Evolutionary conservation across 2,113 vertebrate genomes (phyloP).

Genomic region (Salvelinus fontinalis): DNA sequence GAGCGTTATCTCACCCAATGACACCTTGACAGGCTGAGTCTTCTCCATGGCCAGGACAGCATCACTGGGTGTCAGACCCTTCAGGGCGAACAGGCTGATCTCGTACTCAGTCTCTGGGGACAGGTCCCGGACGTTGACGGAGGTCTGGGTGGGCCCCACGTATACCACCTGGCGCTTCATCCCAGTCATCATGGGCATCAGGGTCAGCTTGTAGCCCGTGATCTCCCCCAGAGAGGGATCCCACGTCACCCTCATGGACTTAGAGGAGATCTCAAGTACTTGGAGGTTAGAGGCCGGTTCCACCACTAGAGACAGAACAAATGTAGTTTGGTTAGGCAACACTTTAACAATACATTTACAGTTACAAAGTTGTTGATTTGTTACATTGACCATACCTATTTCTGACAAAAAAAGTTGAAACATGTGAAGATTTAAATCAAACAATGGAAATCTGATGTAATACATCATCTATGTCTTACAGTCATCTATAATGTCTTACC

Average conservation of each 20-base stretch:
- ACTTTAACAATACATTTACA: not conserved
- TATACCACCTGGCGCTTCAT: constrained; percentile 88
- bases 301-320: constrained; percentile 74
- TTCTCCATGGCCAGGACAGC: constrained; percentile 86
- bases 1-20: constrained; percentile 80
- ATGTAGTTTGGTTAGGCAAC: not conserved
- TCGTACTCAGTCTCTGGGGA: constrained; percentile 93
- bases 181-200: constrained; percentile 86
- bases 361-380: not conserved
- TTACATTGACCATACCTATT: no score
- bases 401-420: no score
- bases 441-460: not conserved
- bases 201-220: constrained; percentile 90
- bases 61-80: constrained; percentile 89
- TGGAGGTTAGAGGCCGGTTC: constrained; percentile 87
- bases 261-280: constrained; percentile 88
- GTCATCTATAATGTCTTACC: no score
- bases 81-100: constrained; percentile 89
- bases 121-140: constrained; percentile 87
- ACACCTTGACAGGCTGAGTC: constrained; percentile 91
- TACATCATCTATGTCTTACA: no score
- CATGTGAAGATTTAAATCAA: not conserved
- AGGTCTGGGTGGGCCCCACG: constrained; percentile 83
- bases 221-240: constrained; percentile 82
- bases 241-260: constrained; percentile 91